phyloP scores from a whole-genome alignment of 1,140 invertebrate species.

The Rhopalosiphum padi region DNA sequence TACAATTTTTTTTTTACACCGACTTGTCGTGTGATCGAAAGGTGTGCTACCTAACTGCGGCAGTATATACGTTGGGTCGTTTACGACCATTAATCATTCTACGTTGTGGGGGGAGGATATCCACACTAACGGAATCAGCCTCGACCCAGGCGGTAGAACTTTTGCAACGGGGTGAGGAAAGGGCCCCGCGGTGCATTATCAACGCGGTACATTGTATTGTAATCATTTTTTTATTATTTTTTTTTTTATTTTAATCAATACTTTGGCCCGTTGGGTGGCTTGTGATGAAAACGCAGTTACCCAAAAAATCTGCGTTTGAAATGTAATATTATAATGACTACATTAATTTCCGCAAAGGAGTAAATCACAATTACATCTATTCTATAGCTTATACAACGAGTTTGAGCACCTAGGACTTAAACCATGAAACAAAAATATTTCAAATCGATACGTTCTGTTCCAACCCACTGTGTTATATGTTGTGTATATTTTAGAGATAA shows the following conservation, averaged over 20 bases:
- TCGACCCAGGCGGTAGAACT: neutral
- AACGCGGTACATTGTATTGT: neutral
- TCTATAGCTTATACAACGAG: too few species aligned
- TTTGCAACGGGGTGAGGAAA: neutral
- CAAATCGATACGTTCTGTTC: too few species aligned
- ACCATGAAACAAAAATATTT: too few species aligned
- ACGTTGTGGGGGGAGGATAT: neutral
- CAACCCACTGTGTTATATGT: too few species aligned
- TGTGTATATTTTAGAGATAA: too few species aligned
- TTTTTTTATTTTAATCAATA: slow-evolving; percentile 39
- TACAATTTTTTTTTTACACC: neutral
- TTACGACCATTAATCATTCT: slow-evolving; percentile 27
- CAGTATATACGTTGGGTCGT: neutral
- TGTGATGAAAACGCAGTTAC: neutral
- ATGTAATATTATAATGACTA: neutral
- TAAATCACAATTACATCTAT: neutral
- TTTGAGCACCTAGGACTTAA: too few species aligned
- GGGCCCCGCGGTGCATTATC: neutral
- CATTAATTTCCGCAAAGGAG: neutral
- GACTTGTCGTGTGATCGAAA: neutral
- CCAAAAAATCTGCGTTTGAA: neutral
- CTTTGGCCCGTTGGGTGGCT: neutral
- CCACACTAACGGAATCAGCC: neutral
- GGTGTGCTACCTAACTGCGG: neutral
- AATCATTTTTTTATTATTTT: neutral